Evolutionary conservation across 1,140 invertebrate genomes (phyloP).

Genomic region (Platorchestia sp.): DNA sequence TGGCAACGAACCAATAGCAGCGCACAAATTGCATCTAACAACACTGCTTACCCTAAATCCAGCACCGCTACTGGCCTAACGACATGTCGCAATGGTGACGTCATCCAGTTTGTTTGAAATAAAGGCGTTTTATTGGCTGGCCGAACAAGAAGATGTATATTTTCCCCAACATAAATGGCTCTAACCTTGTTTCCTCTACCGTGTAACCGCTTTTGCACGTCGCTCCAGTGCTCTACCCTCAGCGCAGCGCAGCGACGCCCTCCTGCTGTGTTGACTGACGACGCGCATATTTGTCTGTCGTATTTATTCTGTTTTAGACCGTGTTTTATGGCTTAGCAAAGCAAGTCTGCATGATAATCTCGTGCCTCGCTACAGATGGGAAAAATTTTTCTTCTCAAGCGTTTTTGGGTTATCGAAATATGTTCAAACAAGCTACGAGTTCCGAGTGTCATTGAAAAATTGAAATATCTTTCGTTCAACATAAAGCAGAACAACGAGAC

Average conservation of each 20-base stretch:
- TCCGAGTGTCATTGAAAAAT: background rate
- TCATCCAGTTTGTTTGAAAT: too few species aligned
- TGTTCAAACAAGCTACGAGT: background rate
- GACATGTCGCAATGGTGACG: too few species aligned
- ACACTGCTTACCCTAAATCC: too few species aligned
- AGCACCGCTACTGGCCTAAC: too few species aligned
- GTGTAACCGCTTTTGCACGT: too few species aligned
- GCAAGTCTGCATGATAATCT: background rate
- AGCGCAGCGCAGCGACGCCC: background rate
- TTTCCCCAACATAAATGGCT: too few species aligned
- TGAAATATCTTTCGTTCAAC: background rate
- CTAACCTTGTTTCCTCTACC: too few species aligned
- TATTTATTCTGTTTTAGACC: background rate
- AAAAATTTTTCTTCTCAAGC: background rate
- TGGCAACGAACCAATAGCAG: too few species aligned
- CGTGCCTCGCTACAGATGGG: background rate
- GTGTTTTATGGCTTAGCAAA: background rate
- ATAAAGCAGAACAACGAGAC: background rate
- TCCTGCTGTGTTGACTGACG: background rate
- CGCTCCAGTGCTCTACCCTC: too few species aligned
- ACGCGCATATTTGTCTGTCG: background rate
- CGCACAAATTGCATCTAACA: too few species aligned
- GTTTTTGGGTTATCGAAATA: background rate
- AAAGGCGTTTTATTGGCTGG: too few species aligned
- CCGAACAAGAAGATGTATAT: too few species aligned